phyloP scores from a whole-genome alignment of 2,113 vertebrate genomes.

The Chlamydotis undulata region DNA sequence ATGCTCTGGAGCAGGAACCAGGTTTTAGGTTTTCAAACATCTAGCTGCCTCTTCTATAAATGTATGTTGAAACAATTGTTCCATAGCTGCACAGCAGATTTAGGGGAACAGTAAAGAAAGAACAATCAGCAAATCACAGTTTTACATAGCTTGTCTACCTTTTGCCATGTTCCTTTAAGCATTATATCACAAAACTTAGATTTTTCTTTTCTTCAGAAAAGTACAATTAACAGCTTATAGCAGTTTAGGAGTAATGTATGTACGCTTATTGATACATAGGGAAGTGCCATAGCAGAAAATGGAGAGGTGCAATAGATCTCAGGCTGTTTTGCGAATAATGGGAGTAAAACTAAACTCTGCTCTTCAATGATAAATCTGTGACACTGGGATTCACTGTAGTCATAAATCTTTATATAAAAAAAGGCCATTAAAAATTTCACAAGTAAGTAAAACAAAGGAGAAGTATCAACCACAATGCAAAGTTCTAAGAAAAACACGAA shows the following conservation, averaged over 20 bases:
- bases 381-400: not conserved
- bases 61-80: constrained; percentile 35
- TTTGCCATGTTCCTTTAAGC: not conserved
- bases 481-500: not conserved
- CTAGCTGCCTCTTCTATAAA: not conserved
- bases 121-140: not conserved
- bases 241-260: not conserved
- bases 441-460: not conserved
- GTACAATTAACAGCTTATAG: not conserved
- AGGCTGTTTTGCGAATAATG: not conserved
- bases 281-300: not conserved
- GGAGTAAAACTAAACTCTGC: not conserved
- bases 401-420: not conserved
- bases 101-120: not conserved
- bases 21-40: not conserved
- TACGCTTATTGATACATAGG: not conserved
- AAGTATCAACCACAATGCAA: not conserved
- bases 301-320: not conserved
- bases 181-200: not conserved
- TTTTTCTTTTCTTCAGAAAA: constrained; percentile 4
- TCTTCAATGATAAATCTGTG: not conserved
- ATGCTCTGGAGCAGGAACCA: not conserved
- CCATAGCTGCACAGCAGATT: not conserved
- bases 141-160: not conserved
- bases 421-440: not conserved